Conservation (phyloP, 2,888 invertebrate species). For the Parnassius mnemosyne region DNA sequence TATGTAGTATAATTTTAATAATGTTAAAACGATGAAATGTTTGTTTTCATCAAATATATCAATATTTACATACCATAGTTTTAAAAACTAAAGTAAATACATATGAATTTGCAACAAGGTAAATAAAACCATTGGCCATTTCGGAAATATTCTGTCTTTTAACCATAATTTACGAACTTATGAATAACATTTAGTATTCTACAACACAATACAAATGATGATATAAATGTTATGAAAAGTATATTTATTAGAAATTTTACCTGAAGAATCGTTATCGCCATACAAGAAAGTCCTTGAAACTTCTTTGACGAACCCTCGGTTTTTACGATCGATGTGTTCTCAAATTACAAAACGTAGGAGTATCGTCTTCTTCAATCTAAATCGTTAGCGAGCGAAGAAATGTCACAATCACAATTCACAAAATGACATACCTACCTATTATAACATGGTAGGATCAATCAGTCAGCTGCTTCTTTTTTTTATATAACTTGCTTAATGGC, state of each 20-base stretch:
- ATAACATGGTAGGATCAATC: not conserved
- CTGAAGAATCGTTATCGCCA: not conserved
- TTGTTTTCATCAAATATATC: no score
- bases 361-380: not conserved
- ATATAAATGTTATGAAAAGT: not conserved
- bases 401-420: constrained; percentile 10
- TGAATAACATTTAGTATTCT: not conserved
- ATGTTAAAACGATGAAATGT: no score
- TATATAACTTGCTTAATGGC: no score
- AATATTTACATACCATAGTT: no score
- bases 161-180: not conserved
- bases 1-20: no score
- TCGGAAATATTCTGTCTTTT: not conserved
- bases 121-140: not conserved
- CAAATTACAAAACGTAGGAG: constrained; percentile 15
- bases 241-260: no score
- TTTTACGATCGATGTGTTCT: constrained; percentile 15
- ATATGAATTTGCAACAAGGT: no score
- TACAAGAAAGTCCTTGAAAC: not conserved
- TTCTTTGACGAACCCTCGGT: constrained; percentile 5
- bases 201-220: not conserved
- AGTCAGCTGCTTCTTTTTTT: no score
- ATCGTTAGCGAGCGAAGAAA: constrained; percentile 14
- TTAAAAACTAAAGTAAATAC: no score
- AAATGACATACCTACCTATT: not conserved